Percentiles rank a stretch among this genome's conserved stretches.
These are phyloP conservation scores for Lithodes maja DNA, from an alignment of 2,888 invertebrate genomes.

Conservation along the genomic window DNA sequence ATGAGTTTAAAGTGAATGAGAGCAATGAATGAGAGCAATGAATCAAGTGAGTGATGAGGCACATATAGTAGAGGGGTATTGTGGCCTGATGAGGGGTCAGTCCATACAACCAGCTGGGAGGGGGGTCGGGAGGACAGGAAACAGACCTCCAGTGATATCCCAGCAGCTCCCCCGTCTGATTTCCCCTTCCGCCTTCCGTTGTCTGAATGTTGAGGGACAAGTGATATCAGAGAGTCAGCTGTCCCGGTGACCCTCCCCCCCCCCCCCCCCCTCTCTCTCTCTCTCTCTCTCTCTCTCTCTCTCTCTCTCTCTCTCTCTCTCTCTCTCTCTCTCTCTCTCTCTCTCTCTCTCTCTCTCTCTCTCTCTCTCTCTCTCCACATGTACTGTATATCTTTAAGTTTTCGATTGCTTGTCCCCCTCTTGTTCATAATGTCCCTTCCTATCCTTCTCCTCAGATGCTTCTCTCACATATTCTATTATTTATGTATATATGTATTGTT, in stretches of 20 bases:
- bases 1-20: too few species aligned
- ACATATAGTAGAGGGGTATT: neutral
- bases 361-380: neutral
- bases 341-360: constrained; percentile 3
- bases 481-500: too few species aligned
- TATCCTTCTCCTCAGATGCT: too few species aligned
- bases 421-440: too few species aligned
- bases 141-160: neutral
- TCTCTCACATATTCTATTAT: too few species aligned
- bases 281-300: neutral
- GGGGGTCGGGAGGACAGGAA: neutral
- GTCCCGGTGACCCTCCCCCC: neutral
- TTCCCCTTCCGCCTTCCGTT: constrained; percentile 23
- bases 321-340: neutral
- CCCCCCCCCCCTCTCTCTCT: neutral
- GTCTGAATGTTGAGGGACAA: constrained; percentile 26
- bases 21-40: too few species aligned
- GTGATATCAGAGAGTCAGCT: constrained; percentile 33
- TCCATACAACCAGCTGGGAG: neutral
- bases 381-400: neutral
- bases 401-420: too few species aligned
- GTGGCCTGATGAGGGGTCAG: neutral
- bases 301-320: neutral
- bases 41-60: too few species aligned
- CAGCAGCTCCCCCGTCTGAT: neutral